Percentiles rank a stretch among this genome's conserved stretches.
Conservation (phyloP, 2,888 invertebrate genomes). For the Xestoiulus laeticollis region DNA sequence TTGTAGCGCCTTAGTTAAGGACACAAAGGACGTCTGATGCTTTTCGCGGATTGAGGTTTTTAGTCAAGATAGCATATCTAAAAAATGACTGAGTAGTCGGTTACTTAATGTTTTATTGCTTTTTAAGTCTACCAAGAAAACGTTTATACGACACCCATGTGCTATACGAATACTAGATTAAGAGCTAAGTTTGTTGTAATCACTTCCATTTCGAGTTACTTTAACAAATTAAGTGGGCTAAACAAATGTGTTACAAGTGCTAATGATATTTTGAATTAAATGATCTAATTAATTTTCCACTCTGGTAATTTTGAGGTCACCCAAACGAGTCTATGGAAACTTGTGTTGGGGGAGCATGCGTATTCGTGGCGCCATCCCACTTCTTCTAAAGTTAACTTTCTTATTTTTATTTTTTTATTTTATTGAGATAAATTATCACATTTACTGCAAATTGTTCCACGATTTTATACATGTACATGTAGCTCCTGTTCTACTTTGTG, state of each 20-base stretch:
- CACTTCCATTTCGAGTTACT: neutral
- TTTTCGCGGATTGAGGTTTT: too few species aligned
- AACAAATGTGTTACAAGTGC: neutral
- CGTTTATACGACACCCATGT: neutral
- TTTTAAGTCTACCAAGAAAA: neutral
- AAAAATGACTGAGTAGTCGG: too few species aligned
- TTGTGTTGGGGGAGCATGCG: conserved; percentile 10
- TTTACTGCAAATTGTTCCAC: neutral
- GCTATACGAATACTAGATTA: too few species aligned
- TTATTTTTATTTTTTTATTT: too few species aligned
- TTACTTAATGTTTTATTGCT: neutral
- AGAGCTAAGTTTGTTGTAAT: neutral
- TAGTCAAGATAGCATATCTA: too few species aligned
- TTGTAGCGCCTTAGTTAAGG: too few species aligned
- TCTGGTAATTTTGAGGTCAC: conserved; percentile 26
- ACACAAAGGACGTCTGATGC: too few species aligned
- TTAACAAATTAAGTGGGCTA: neutral
- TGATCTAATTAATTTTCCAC: neutral
- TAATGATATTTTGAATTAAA: neutral
- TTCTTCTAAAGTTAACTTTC: too few species aligned
- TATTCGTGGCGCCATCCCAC: neutral
- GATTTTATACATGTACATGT: neutral
- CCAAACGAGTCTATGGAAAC: neutral
- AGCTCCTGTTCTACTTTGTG: neutral
- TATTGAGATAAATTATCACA: too few species aligned